phyloP scores from a whole-genome alignment of 2,888 invertebrate species.

The Dexiosoma caninum region DNA sequence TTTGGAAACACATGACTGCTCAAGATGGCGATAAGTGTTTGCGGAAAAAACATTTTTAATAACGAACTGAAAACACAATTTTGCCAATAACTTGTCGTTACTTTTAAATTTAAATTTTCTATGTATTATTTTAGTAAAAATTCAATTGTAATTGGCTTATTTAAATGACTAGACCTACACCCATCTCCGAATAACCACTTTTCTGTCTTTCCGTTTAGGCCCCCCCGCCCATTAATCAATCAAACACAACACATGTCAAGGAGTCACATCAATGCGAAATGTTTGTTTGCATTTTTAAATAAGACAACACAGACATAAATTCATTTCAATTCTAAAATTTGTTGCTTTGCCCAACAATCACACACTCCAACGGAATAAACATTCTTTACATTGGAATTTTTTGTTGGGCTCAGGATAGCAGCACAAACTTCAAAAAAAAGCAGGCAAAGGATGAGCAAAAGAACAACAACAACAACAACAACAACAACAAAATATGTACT shows the following conservation, averaged over 20 bases:
- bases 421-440: slow-evolving; percentile 7
- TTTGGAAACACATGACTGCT: too few relatives aligned
- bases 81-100: too few relatives aligned
- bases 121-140: too few relatives aligned
- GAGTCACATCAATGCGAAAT: slow-evolving; percentile 53
- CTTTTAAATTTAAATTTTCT: too few relatives aligned
- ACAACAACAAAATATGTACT: too few relatives aligned
- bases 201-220: slow-evolving; percentile 14
- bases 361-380: slow-evolving; percentile 6
- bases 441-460: slow-evolving; percentile 2
- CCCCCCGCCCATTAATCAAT: slow-evolving; percentile 48
- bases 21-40: too few relatives aligned
- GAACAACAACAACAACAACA: too few relatives aligned
- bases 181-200: not conserved
- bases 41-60: too few relatives aligned
- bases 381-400: slow-evolving; percentile 51
- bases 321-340: slow-evolving; percentile 50
- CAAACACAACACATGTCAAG: slow-evolving; percentile 65
- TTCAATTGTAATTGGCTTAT: slow-evolving; percentile 24
- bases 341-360: not conserved
- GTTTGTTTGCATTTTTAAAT: slow-evolving; percentile 60
- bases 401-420: slow-evolving; percentile 3
- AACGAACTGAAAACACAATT: too few relatives aligned
- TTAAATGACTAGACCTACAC: not conserved
- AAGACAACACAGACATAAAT: slow-evolving; percentile 60